Base-by-base conservation (phyloP, 2,888 invertebrate species). In the Amblyjoppa fuscipennis region DNA sequence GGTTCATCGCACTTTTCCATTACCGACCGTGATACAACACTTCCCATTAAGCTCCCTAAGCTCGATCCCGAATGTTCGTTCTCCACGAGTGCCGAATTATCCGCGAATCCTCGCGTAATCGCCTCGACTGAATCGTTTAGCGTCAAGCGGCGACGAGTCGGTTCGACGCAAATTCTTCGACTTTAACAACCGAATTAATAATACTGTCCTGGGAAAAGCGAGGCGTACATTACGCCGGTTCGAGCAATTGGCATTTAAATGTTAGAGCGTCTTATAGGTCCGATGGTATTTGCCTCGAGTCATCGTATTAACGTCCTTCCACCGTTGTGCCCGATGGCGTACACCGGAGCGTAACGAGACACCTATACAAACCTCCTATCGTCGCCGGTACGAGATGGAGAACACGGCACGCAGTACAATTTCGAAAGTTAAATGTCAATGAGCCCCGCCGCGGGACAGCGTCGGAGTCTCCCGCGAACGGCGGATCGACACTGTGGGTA, bases 341-440 rank as follows among this genome's bases (percentile, higher is more conserved):
- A 83, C 81, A 70, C 49, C 61, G 70, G 70, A 64, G 53, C 74
- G 53, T 69, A 69, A 77, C 80, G 68, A 69, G 66, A 79, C 56
- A 64, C n/a, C 45, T 20, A 66, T 45, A 49, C 64, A 31, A 53
- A 34, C 34, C 20, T 20, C 66, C 75, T 41, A 25, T 38, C 45
- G 9, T 41, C 34, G 20, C n/a, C 79, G 45, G 61, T 53, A 31
- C 34, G 5, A 28, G 38, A 51, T 41, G 66, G 56, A 49, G 51
- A 66, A 25, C n/a, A 38, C 20, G 49, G 53, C 51, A 66, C 66
- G 38, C 38, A 68, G 88, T 90, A 89, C 90, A 90, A 92, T 93
- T 92, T 92, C 92, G 92, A 92, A 93, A 92, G 93, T 92, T 93
- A 93, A 93, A 93, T 93, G 92, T 92, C 93, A 93, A 92, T 89